Evolutionary conservation across 2,888 invertebrate species (phyloP).

Genomic region (Amiota minor): DNA sequence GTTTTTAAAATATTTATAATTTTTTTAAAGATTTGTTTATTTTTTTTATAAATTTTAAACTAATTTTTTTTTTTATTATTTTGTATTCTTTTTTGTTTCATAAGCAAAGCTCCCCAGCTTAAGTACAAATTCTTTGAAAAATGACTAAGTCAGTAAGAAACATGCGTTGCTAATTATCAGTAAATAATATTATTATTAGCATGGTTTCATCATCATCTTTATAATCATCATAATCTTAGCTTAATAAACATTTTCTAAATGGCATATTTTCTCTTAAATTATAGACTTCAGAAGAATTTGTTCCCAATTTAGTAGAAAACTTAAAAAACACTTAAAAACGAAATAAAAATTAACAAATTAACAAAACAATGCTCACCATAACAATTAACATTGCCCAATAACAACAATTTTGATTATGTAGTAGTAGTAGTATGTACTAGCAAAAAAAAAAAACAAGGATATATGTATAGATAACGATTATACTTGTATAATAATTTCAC

Average conservation of each 20-base stretch:
- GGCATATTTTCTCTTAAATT: background rate
- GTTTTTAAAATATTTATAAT: background rate
- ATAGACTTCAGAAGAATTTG: slow-evolving; percentile 9
- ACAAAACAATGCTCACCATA: background rate
- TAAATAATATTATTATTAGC: background rate
- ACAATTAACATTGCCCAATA: background rate
- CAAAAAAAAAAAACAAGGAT: background rate
- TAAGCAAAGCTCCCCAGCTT: background rate
- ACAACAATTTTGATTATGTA: background rate
- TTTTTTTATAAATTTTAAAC: background rate
- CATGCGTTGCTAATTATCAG: slow-evolving; percentile 2
- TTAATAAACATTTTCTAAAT: background rate
- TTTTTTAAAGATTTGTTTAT: background rate
- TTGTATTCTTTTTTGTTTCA: background rate
- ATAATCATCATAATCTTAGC: background rate
- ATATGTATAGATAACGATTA: no score
- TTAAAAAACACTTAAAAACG: background rate
- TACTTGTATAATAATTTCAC: no score
- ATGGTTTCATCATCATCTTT: background rate
- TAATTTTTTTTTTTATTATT: slow-evolving; percentile 1
- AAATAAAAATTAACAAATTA: background rate
- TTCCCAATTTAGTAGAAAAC: slow-evolving; percentile 16
- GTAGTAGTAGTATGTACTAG: background rate
- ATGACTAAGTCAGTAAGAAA: background rate
- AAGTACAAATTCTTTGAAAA: no score